A percentile compares a stretch with the other conserved stretches of the same genome.
Evolutionary conservation across 2,797 vertebrate genomes (phyloP).

Genomic region (Toxotes lorentzi): DNA sequence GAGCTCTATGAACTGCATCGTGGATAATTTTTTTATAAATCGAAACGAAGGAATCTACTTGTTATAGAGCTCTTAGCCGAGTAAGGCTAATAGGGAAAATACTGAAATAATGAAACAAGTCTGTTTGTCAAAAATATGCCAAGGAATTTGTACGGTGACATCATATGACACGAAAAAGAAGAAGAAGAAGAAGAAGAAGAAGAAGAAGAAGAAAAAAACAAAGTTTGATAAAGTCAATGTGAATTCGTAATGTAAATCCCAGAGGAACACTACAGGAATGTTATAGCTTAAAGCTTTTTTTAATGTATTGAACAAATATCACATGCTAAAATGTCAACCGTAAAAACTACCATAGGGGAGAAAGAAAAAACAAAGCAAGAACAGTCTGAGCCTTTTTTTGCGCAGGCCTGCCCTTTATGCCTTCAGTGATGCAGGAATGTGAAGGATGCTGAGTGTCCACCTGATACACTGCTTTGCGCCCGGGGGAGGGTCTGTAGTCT

Average conservation of each 20-base stretch:
- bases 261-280: conserved; percentile 16
- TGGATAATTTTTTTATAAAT: neutral
- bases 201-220: neutral
- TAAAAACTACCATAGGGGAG: conserved; percentile 3
- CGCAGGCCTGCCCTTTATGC: conserved; percentile 53
- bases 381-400: neutral
- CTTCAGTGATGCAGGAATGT: conserved; percentile 74
- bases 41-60: neutral
- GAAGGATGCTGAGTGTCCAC: conserved; percentile 77
- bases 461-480: conserved; percentile 70
- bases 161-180: neutral
- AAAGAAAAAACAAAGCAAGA: neutral
- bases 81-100: neutral
- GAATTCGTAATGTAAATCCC: conserved; percentile 6
- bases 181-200: too few species aligned
- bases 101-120: neutral
- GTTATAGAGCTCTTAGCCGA: neutral
- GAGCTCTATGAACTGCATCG: neutral
- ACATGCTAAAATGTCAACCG: conserved; percentile 58
- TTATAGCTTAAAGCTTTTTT: conserved; percentile 11
- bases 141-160: neutral
- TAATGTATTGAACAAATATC: conserved; percentile 51
- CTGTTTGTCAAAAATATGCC: neutral
- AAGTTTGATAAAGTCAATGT: conserved; percentile 47
- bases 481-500: conserved; percentile 79